Evolutionary conservation across 2,888 invertebrate genomes (phyloP), one percentile per base, ranked within the genome.

Genomic region (Argyresthia albistria): DNA sequence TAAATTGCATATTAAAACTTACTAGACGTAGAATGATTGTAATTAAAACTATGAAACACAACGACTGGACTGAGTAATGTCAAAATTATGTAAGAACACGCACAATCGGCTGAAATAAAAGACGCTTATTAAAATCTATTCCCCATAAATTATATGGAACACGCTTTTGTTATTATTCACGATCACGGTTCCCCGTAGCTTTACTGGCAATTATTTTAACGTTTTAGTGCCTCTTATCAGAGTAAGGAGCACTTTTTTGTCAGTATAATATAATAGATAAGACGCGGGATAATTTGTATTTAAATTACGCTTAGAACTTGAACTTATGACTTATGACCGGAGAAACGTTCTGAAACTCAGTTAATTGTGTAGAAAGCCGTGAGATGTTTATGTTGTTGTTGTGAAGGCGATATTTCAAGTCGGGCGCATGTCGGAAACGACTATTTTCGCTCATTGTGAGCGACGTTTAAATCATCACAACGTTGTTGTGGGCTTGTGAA

Each of bases 401-500:
- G 59, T 25, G 25, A 25, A 58, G 63, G 63, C 64, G 66, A 69
- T 71, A 69, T 69, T 65, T 69, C 67, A 69, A 68, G 65, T 68
- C 67, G 68, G 57, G 60, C 59, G 57, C 55, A 59, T 63, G 70
- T 70, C 69, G 74, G 76, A 74, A 76, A 76, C 65, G 67, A 70
- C 71, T 77, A 77, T 78, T 81, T 79, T 77, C 66, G 73, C 71
- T 75, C 69, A 63, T 77, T 76, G 73, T 63, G 60, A 65, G 66
- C 61, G 66, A 64, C 68, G 67, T 71, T 73, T 81, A 80, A 83
- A 77, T 81, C 80, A 80, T 80, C 75, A 73, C 73, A 73, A 69
- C 68, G 75, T 71, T 73, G 75, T 72, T 72, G 69, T 71, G 73
- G 70, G 60, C 69, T 62, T 15, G 50, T 50, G 59, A 62, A 67